Conservation (phyloP, 2,888 invertebrate species). For the Orgyia antiqua region DNA sequence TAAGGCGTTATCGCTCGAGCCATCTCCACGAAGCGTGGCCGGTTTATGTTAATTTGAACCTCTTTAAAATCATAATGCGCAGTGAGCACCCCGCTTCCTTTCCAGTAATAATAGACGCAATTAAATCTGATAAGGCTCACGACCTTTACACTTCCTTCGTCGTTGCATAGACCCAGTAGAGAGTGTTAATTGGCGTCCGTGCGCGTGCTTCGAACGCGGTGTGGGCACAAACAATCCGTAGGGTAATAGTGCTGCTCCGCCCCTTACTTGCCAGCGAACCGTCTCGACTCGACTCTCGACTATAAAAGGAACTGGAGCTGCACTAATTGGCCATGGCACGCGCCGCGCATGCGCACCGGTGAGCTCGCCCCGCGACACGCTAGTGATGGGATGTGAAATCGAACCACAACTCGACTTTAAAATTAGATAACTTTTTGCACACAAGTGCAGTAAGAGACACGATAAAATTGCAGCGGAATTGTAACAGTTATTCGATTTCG, state of each 20-base stretch:
- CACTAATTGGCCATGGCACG: constrained; percentile 75
- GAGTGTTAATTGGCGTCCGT: constrained; percentile 52
- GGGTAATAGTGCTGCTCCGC: constrained; percentile 47
- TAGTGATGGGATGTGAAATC: constrained; percentile 74
- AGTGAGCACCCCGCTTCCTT: constrained; percentile 58
- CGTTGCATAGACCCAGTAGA: constrained; percentile 42
- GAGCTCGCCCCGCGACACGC: constrained; percentile 52
- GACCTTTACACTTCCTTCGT: constrained; percentile 72
- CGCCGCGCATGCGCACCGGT: constrained; percentile 59
- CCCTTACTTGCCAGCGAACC: constrained; percentile 53
- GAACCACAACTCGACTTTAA: constrained; percentile 55
- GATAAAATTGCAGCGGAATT: constrained; percentile 42
- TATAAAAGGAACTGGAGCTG: constrained; percentile 72
- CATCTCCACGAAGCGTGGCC: constrained; percentile 48
- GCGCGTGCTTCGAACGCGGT: constrained; percentile 33
- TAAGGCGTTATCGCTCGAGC: constrained; percentile 48
- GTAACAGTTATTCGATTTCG: constrained; percentile 49
- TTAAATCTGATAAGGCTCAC: constrained; percentile 66
- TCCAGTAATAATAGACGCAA: constrained; percentile 60
- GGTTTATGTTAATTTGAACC: constrained; percentile 63
- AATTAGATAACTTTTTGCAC: constrained; percentile 62
- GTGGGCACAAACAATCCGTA: constrained; percentile 38
- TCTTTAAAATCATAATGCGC: constrained; percentile 70
- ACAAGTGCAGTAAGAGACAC: constrained; percentile 42
- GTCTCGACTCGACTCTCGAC: constrained; percentile 58